phyloP scores from a whole-genome alignment of 2,113 vertebrate species.

The Pithys albifrons region DNA sequence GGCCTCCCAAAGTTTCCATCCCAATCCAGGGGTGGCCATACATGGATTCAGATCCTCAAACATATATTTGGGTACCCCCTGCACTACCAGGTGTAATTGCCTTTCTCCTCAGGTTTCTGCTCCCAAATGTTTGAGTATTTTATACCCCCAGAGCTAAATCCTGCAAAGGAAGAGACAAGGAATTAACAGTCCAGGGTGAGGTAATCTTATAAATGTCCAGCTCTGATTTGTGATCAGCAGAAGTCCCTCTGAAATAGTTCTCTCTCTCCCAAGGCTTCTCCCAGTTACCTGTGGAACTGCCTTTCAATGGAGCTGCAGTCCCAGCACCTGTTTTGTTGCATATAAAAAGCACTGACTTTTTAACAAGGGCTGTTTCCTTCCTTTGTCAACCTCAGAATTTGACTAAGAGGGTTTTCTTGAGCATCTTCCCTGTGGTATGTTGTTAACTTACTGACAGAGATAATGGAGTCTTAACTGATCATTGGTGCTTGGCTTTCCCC shows the following conservation, averaged over 20 bases:
- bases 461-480: not conserved
- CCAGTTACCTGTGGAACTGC: not conserved
- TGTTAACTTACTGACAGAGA: not conserved
- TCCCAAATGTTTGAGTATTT: not conserved
- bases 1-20: not conserved
- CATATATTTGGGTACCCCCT: not conserved
- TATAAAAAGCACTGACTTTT: not conserved
- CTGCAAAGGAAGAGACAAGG: not conserved
- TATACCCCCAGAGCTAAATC: not conserved
- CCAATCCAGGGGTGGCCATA: not conserved
- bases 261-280: not conserved
- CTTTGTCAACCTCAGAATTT: not conserved
- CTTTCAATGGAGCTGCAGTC: not conserved
- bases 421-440: not conserved
- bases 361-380: not conserved
- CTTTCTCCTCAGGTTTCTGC: not conserved
- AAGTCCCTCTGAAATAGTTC: not conserved
- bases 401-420: not conserved
- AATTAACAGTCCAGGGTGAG: not conserved
- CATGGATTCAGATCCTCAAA: not conserved
- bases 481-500: not conserved
- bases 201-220: not conserved
- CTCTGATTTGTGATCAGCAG: not conserved
- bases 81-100: not conserved
- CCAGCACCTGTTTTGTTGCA: not conserved